A percentile compares a stretch with the other conserved stretches of the same genome.
These are phyloP conservation scores for Athrips mouffetella DNA, from an alignment of 2,888 invertebrate genomes.

Conservation along the genomic window DNA sequence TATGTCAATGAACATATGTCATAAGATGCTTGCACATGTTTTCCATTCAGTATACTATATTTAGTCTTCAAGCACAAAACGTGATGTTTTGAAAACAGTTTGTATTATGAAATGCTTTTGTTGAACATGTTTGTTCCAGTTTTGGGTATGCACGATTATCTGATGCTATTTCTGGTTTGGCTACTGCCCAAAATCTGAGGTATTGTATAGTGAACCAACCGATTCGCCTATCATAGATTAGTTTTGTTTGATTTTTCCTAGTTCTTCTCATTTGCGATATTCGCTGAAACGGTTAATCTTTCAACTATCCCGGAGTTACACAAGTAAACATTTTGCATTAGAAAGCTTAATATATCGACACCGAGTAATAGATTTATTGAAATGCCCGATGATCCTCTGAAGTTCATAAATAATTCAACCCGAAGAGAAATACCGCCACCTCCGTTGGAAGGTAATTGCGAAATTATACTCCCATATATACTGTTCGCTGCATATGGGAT, in stretches of 20 bases:
- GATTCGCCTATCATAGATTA: no score
- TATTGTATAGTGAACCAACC: neutral
- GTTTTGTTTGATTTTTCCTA: no score
- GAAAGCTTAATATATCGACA: constrained; percentile 15
- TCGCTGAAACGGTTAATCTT: no score
- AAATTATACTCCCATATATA: constrained; percentile 6
- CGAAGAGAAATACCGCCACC: constrained; percentile 8
- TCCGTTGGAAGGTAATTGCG: constrained; percentile 9
- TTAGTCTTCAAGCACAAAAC: no score
- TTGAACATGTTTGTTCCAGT: no score
- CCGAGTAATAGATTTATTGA: constrained; percentile 33
- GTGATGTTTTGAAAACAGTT: no score
- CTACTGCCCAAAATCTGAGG: neutral
- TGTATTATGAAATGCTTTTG: no score
- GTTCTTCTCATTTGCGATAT: no score
- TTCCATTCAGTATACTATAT: no score
- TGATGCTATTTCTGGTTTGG: neutral
- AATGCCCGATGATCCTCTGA: constrained; percentile 29
- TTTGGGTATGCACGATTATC: neutral
- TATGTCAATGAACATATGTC: no score
- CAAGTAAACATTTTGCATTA: constrained; percentile 1
- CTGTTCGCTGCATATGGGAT: neutral
- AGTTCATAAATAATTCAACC: constrained; percentile 51
- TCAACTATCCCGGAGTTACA: neutral
- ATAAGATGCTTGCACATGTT: no score